Conservation (phyloP, 2,888 invertebrate genomes). For the Catocala sponsa region DNA sequence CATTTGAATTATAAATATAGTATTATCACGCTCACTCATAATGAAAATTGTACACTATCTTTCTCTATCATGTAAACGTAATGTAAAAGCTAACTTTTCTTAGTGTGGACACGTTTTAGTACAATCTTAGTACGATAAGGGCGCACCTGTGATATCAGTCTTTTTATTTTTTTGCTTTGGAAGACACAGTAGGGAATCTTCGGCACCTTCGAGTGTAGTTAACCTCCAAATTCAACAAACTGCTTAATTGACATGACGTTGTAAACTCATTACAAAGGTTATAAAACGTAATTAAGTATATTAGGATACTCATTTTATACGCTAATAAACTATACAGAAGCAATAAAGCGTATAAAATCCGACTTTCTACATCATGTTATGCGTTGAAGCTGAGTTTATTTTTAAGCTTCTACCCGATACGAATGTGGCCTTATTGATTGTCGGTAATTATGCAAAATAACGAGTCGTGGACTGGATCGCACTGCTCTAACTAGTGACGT, state of each 20-base stretch:
- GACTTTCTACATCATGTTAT: conserved; percentile 26
- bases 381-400: conserved; percentile 50
- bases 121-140: too few relatives aligned
- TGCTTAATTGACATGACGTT: neutral
- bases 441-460: conserved; percentile 82
- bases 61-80: too few relatives aligned
- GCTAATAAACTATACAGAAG: conserved; percentile 24
- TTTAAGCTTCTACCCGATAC: conserved; percentile 57
- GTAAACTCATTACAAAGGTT: conserved; percentile 28
- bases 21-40: too few relatives aligned
- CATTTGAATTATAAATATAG: too few relatives aligned
- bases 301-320: conserved; percentile 15
- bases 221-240: conserved; percentile 13
- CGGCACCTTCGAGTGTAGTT: too few relatives aligned
- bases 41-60: too few relatives aligned
- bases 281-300: conserved; percentile 28
- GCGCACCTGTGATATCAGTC: too few relatives aligned
- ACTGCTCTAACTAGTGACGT: conserved; percentile 70
- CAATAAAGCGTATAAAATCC: conserved; percentile 31
- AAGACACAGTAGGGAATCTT: too few relatives aligned
- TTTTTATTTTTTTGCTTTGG: too few relatives aligned
- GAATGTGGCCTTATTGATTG: conserved; percentile 76
- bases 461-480: conserved; percentile 60
- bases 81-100: too few relatives aligned
- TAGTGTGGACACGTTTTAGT: too few relatives aligned